Percentiles rank a stretch among this genome's conserved stretches.
Evolutionary conservation across 37 sponge, comb jelly and placozoan genomes (phyloP).

Genomic region (Corticium candelabrum): DNA sequence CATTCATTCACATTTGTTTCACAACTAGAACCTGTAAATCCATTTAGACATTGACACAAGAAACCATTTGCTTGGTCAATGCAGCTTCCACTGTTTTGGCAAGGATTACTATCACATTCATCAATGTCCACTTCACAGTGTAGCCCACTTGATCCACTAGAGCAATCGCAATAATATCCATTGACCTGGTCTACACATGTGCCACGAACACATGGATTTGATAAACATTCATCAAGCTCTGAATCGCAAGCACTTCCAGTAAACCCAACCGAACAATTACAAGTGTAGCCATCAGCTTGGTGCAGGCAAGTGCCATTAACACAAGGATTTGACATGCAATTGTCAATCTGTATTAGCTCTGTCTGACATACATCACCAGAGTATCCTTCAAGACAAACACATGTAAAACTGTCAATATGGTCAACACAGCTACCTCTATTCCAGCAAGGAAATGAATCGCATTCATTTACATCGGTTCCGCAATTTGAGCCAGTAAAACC

Average conservation of each 20-base stretch:
- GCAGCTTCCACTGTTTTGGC: constrained; percentile 47
- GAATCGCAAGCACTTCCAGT: background rate
- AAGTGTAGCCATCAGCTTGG: background rate
- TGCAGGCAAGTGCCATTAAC: constrained; percentile 6
- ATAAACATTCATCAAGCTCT: background rate
- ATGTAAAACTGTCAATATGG: constrained; percentile 8
- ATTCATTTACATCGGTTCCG: constrained; percentile 7
- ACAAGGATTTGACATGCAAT: constrained; percentile 23
- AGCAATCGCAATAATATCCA: background rate
- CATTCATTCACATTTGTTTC: constrained; percentile 14
- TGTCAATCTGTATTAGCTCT: constrained; percentile 13
- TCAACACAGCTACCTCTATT: constrained; percentile 40
- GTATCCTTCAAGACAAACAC: constrained; percentile 27
- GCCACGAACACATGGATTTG: background rate
- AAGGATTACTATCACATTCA: constrained; percentile 15
- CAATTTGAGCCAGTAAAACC: constrained; percentile 28
- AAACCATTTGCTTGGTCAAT: constrained; percentile 2
- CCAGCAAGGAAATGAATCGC: constrained; percentile 21
- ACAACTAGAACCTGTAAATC: constrained; percentile 14
- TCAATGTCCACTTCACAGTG: background rate
- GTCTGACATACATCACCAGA: constrained; percentile 11
- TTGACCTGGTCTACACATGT: background rate
- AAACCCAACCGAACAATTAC: background rate
- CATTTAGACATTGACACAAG: constrained; percentile 5
- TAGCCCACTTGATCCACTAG: background rate